Conservation (phyloP, 2,888 invertebrate species). For the Parthenolecanium corni region DNA sequence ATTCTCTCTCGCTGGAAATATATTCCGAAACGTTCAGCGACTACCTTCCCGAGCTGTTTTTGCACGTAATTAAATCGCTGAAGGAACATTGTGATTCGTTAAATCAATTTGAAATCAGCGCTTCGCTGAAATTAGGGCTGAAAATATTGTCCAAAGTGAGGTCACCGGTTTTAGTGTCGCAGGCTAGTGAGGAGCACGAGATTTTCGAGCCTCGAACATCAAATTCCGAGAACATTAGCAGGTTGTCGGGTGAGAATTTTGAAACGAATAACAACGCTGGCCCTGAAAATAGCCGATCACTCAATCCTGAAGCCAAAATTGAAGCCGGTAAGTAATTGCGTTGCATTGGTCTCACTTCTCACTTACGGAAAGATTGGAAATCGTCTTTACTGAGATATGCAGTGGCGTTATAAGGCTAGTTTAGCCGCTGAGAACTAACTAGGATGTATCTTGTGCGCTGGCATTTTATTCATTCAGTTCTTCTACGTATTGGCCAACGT, state of each 20-base stretch:
- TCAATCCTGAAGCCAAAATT: slow-evolving; percentile 8
- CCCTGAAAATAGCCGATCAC: slow-evolving; percentile 25
- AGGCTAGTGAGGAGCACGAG: slow-evolving; percentile 1
- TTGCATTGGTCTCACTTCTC: no score
- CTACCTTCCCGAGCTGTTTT: slow-evolving; percentile 63
- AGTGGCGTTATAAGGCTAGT: no score
- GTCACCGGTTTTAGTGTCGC: slow-evolving; percentile 40
- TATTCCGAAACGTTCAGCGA: slow-evolving; percentile 65
- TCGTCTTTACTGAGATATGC: no score
- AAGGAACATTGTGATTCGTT: slow-evolving; percentile 46
- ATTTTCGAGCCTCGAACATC: background rate
- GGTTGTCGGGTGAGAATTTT: background rate
- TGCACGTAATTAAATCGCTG: slow-evolving; percentile 51
- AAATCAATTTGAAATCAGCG: slow-evolving; percentile 50
- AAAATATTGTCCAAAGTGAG: slow-evolving; percentile 65
- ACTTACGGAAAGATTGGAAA: no score
- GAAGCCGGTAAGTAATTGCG: background rate
- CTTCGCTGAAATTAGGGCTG: slow-evolving; percentile 54
- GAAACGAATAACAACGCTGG: no score
- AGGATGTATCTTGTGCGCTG: no score
- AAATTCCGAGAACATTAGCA: background rate
- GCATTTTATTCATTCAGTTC: no score
- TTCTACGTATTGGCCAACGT: no score
- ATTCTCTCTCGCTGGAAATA: slow-evolving; percentile 61
- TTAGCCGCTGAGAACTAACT: no score